Conservation (phyloP, 2,888 invertebrate species). For the Rhimphoctona megacephalus region DNA sequence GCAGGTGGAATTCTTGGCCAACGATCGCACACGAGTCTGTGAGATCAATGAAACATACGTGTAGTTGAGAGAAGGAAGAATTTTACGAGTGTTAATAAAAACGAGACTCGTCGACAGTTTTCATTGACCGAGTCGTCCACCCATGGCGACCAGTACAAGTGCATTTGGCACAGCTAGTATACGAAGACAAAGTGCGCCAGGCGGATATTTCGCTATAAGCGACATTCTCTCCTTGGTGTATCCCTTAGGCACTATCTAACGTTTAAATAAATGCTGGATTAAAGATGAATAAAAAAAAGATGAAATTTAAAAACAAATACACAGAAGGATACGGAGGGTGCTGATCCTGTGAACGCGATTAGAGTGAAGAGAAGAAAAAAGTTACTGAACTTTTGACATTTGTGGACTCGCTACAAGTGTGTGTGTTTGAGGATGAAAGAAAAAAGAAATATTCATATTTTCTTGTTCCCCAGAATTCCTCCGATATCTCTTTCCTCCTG, state of each 20-base stretch:
- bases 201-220: conserved; percentile 77
- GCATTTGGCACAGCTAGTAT: conserved; percentile 85
- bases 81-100: not conserved
- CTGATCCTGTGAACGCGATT: conserved; percentile 57
- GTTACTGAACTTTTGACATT: conserved; percentile 77
- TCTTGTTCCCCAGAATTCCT: conserved; percentile 65
- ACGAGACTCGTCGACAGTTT: conserved; percentile 39
- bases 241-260: conserved; percentile 82
- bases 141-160: conserved; percentile 84
- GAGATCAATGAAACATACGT: not conserved
- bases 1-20: conserved; percentile 79
- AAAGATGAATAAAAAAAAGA: conserved; percentile 58
- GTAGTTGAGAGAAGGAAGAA: not conserved
- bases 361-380: conserved; percentile 68
- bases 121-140: conserved; percentile 77
- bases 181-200: conserved; percentile 81
- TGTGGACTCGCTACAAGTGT: conserved; percentile 77
- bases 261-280: conserved; percentile 81
- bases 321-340: conserved; percentile 62
- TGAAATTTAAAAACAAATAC: conserved; percentile 70
- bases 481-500: conserved; percentile 53
- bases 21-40: conserved; percentile 72
- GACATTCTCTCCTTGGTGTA: conserved; percentile 74
- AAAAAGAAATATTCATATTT: conserved; percentile 76
- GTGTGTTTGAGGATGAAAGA: conserved; percentile 68